Evolutionary conservation across 2,113 vertebrate species (phyloP), one percentile per base, ranked within the genome.

Genomic region (Catharus minimus): DNA sequence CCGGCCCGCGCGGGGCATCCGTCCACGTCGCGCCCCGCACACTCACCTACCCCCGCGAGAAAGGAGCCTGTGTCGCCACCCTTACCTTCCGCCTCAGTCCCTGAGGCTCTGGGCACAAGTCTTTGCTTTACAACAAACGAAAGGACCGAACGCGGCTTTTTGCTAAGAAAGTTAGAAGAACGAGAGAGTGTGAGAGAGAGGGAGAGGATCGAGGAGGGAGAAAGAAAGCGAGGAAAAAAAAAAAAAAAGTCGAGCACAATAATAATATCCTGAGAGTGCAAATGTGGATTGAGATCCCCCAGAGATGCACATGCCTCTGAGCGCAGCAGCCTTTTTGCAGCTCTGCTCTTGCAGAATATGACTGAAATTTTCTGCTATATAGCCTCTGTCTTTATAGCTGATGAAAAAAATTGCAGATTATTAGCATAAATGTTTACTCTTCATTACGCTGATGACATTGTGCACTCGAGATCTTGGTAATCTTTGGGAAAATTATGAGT

Each of bases 351-450:
- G 98, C 98, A 97, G 98, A 99, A 99, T 98, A 99, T 98, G 98
- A 99, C 98, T 99, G 99, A 98, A 99, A 98, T 97, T 98, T 98
- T 98, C 99, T 97, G 99, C 98, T 99, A 99, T 99, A 99, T 99
- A 99, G 98, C 98, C 98, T 98, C 98, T 98, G 99, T 99, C 98
- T 99, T 99, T 99, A 99, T 99, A 99, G 99, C 99, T 98, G 99
- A 99, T 99, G 97, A 97, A 98, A 98, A 98, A 99, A 99, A 99
- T 98, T 99, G 99, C 98, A 98, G 99, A 99, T 99, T 99, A 99
- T 99, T 99, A 99, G 99, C 99, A 99, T 99, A 99, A 99, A 99
- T 99, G 99, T 99, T 99, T 99, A 99, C 99, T 99, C 99, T 99
- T 99, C 99, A 99, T 99, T 99, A 99, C 99, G 99, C 99, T 99